Evolutionary conservation across 2,888 invertebrate species (phyloP).

Genomic region (Ptilodon capucinus): DNA sequence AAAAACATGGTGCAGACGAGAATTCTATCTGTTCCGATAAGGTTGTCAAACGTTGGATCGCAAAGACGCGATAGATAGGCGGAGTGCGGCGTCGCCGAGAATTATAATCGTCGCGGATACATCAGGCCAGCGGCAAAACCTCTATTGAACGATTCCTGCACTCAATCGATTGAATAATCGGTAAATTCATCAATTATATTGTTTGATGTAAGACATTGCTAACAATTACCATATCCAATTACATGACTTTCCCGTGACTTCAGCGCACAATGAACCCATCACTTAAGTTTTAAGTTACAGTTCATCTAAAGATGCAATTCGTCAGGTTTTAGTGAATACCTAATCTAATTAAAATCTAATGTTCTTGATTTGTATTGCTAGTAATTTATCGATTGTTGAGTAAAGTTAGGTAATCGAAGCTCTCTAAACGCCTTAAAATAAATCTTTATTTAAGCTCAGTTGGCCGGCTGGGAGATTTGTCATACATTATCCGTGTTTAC

Average conservation of each 20-base stretch:
- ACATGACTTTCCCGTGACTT: too few species aligned
- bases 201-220: too few species aligned
- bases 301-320: too few species aligned
- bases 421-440: slow-evolving; percentile 39
- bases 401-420: neutral
- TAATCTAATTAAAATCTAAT: too few species aligned
- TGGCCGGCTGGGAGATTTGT: slow-evolving; percentile 49
- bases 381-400: neutral
- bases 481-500: slow-evolving; percentile 55
- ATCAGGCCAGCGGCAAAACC: slow-evolving; percentile 46
- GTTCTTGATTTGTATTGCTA: too few species aligned
- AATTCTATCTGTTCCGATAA: slow-evolving; percentile 26
- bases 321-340: too few species aligned
- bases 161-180: neutral
- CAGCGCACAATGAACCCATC: too few species aligned
- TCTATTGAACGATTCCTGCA: slow-evolving; percentile 12
- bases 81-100: slow-evolving; percentile 15
- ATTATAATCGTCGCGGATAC: slow-evolving; percentile 51
- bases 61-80: slow-evolving; percentile 19
- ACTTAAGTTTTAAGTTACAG: too few species aligned
- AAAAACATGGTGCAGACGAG: slow-evolving; percentile 23
- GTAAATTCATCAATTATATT: neutral
- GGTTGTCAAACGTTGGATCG: neutral
- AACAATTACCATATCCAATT: too few species aligned
- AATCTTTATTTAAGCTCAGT: slow-evolving; percentile 65